Evolutionary conservation across 1,140 invertebrate species (phyloP).

Genomic region (Papilio dardanus): DNA sequence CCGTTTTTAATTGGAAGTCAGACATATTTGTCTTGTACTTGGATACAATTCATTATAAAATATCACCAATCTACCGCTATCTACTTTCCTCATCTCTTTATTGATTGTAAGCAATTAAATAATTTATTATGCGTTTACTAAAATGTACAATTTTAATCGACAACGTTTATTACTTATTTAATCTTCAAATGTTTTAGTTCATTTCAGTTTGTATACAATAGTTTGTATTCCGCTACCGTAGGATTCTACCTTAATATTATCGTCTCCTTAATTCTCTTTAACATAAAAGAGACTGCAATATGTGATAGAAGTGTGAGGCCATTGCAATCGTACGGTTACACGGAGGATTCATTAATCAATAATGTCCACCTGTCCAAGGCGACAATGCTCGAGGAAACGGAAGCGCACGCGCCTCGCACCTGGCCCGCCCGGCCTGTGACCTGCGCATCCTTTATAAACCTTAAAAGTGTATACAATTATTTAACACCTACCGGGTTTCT

Average conservation of each 20-base stretch:
- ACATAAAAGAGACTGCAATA: background rate
- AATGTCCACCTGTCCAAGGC: slow-evolving; percentile 56
- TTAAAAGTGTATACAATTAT: slow-evolving; percentile 62
- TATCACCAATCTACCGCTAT: slow-evolving; percentile 1
- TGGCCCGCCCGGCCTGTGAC: slow-evolving; percentile 56
- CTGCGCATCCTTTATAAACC: slow-evolving; percentile 71
- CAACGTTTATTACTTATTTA: slow-evolving; percentile 1
- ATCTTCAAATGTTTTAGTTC: background rate
- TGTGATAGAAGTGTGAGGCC: too few relatives aligned
- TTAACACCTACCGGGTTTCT: slow-evolving; percentile 44
- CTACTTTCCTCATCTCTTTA: background rate
- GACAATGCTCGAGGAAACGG: slow-evolving; percentile 62
- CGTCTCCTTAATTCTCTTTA: background rate
- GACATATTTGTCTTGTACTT: background rate
- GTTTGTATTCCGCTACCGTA: background rate
- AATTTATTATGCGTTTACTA: slow-evolving; percentile 15
- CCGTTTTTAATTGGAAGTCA: slow-evolving; percentile 10
- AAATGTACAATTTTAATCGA: slow-evolving; percentile 12
- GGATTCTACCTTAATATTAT: background rate
- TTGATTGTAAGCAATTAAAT: background rate
- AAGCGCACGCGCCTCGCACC: slow-evolving; percentile 68
- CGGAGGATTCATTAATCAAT: slow-evolving; percentile 48
- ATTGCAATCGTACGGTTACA: background rate
- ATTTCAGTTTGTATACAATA: background rate
- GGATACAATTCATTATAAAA: background rate